Percentiles rank a stretch among this genome's conserved stretches.
phyloP scores from a whole-genome alignment of 2,888 invertebrate species.

The Steromphala cineraria region DNA sequence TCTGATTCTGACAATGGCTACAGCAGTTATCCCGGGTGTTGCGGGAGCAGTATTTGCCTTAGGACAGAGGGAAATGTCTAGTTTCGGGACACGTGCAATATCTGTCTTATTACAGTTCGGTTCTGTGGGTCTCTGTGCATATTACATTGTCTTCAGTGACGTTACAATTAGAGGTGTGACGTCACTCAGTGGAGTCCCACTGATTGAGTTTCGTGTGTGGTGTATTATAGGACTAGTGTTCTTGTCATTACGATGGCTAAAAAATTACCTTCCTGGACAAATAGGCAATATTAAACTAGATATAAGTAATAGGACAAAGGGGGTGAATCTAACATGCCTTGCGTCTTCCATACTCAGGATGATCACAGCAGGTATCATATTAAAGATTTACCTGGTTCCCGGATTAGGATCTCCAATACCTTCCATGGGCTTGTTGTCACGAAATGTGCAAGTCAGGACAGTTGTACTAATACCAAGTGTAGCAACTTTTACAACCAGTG shows the following conservation, averaged over 20 bases:
- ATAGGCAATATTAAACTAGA: neutral
- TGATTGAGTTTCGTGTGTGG: slow-evolving; percentile 31
- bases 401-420: neutral
- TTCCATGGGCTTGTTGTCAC: neutral
- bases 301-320: neutral
- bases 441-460: neutral
- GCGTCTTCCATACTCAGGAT: neutral
- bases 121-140: neutral
- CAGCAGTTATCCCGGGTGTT: neutral
- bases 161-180: neutral
- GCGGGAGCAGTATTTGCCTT: neutral
- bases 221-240: slow-evolving; percentile 40
- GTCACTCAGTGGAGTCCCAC: no score
- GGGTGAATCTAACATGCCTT: neutral
- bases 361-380: neutral
- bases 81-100: neutral
- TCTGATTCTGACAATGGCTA: neutral
- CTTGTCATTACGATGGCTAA: slow-evolving; percentile 45
- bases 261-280: slow-evolving; percentile 30
- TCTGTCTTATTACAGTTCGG: neutral
- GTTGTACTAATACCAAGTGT: neutral
- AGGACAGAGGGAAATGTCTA: neutral
- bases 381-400: neutral
- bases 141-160: neutral
- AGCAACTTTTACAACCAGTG: neutral